Base-by-base conservation (phyloP, 2,797 vertebrate species). In the Enteromius paludinosus region DNA sequence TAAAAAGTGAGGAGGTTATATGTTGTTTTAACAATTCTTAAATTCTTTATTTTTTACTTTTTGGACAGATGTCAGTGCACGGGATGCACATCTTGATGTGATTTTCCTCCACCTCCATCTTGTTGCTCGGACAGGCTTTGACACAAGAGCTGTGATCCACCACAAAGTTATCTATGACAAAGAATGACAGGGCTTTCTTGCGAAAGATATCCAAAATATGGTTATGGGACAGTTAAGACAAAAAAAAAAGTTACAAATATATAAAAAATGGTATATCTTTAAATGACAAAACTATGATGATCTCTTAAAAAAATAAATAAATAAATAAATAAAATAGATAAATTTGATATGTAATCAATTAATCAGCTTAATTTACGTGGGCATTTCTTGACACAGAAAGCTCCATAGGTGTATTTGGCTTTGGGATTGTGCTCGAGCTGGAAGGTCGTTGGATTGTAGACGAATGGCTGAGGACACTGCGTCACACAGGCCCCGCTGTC, bases 21-120 rank as follows among this genome's bases (percentile, higher is more conserved):
- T 78, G 3, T 33, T 47, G 5, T 41, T 17, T 47, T 47, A 17
- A 2, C 52, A 54, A 43, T 12, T 17, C 15, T 18, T 18, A 17
- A 49, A 49, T 17, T 47, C 15, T 49, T 49, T 17, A 15, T 6
- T 17, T 49, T 49, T 49, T 49, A 98, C 98, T 97, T 97, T 99
- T 99, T 1, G 97, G 98, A 65, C 97, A 99, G 91, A 99, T 99
- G 86, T 98, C 97, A n/a, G 97, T 98, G 88, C 98, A 99, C 66
- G 98, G 96, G 77, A 97, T 98, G 84, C 98, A 99, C 94, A 97
- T 94, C 90, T 98, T 99, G 85, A 97, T 95, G 3, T 95, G 95
- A 83, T 98, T 98, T 92, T 98, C 96, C 91, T 98, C 97, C 79
- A 99, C 95, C 85, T 99, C 98, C 98, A 99, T 99, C 91, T 99